Base-by-base conservation (phyloP, 2,797 vertebrate genomes). In the Silurus lanzhouensis region DNA sequence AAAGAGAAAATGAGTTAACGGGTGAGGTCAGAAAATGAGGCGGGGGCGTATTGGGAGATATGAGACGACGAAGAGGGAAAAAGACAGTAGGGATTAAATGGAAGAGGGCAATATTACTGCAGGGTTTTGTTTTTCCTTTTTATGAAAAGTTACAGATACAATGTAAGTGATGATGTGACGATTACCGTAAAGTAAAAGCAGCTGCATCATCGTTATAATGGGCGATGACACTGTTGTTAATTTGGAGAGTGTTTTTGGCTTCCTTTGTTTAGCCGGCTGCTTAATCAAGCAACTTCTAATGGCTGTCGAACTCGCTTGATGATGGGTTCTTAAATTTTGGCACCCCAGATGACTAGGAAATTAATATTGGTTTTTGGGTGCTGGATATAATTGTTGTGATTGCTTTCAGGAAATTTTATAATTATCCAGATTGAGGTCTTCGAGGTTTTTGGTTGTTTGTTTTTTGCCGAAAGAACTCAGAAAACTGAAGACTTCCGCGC, bases 1-100 rank as follows among this genome's bases (percentile, higher is more conserved):
- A 46, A 79, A 15, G 85, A 48, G 60, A 85, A 31, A 46, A 70
- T 82, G 81, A 71, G 46, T 83, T 76, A 87, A 88, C 89, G 91
- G 91, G 89, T 87, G 92, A 44, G 46, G 46, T 67, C n/a, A 81
- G 63, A 81, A 81, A 78, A 44, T 44, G 19, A 19, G 48, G 25
- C 17, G 1, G 15, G 38, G 22, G 12, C 13, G n/a, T 52, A 66
- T 27, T 27, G n/a, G 46, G 46, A 67, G 63, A 31, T 1, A 48
- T 31, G n/a, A 31, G 79, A 19, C 25, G 10, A 38, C 38, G 57
- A 80, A 2, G 22, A 10, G n/a, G 64, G 17, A 12, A 52, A 52
- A 44, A 12, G n/a, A 52, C 44, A 64, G 46, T 9, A 58, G 19
- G 27, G 9, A 38, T 38, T 60, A 55, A 9, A 64, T 25, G 17